Conservation (phyloP, 2,113 vertebrate genomes). For the Noctilio leporinus region DNA sequence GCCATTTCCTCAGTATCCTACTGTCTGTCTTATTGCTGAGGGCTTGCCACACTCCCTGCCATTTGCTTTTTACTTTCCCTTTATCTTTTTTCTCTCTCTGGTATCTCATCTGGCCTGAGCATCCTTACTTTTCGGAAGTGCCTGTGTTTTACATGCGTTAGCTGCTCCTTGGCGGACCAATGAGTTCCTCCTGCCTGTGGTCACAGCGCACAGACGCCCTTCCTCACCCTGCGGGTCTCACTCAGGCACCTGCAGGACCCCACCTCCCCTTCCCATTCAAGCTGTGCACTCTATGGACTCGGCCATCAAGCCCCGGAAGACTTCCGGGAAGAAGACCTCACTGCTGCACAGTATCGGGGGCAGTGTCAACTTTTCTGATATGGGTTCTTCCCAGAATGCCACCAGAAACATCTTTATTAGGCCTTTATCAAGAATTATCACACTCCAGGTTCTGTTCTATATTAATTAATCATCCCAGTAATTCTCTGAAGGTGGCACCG, state of each 20-base stretch:
- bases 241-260: fast-evolving
- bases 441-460: background rate
- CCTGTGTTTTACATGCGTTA: background rate
- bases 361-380: background rate
- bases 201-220: fast-evolving
- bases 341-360: background rate
- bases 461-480: background rate
- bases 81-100: background rate
- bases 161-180: background rate
- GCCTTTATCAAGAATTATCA: background rate
- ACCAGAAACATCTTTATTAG: background rate
- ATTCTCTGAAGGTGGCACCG: background rate
- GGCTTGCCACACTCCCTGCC: background rate
- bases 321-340: background rate
- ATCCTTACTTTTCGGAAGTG: background rate
- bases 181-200: fast-evolving
- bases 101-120: background rate
- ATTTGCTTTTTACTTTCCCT: background rate
- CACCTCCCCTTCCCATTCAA: background rate
- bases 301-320: background rate
- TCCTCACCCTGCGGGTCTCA: background rate
- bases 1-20: background rate
- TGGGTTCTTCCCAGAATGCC: background rate
- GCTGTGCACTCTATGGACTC: background rate
- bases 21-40: background rate